A percentile compares a stretch with the other conserved stretches of the same genome.
These are phyloP conservation scores for Pherbina coryleti DNA, from an alignment of 2,888 invertebrate species.

Conservation along the genomic window DNA sequence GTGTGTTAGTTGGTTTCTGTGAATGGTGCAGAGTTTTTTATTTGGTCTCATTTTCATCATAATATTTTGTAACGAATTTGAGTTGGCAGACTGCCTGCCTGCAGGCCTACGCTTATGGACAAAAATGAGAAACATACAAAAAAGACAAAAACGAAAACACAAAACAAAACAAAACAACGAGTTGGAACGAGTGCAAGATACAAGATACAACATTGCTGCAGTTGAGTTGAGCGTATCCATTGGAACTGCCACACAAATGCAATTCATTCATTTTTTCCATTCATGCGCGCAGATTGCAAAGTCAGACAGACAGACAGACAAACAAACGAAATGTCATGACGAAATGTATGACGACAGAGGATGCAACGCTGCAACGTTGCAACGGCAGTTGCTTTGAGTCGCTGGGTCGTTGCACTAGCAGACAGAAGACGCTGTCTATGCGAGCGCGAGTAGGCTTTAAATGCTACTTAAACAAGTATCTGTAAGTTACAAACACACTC, in stretches of 20 bases:
- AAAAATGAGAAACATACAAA: not conserved
- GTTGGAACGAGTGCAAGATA: not conserved
- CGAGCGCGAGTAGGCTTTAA: not conserved
- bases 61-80: slow-evolving; percentile 17
- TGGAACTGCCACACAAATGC: slow-evolving; percentile 26
- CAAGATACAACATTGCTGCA: not conserved
- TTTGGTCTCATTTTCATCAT: slow-evolving; percentile 7
- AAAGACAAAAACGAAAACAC: not conserved
- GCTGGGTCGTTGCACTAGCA: slow-evolving; percentile 5
- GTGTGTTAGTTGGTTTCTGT: not conserved
- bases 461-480: not conserved
- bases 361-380: not conserved
- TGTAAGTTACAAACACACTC: not conserved
- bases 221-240: slow-evolving; percentile 15
- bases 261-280: slow-evolving; percentile 36
- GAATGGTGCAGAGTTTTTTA: slow-evolving; percentile 11
- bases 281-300: slow-evolving; percentile 23
- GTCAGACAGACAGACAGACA: not conserved
- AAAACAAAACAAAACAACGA: not conserved
- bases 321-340: not conserved
- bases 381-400: not conserved
- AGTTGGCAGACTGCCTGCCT: slow-evolving; percentile 38
- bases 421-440: not conserved
- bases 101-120: slow-evolving; percentile 11
- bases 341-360: slow-evolving; percentile 13